Conservation (phyloP, 2,888 invertebrate genomes). For the Rhagophthalmus giganteus region DNA sequence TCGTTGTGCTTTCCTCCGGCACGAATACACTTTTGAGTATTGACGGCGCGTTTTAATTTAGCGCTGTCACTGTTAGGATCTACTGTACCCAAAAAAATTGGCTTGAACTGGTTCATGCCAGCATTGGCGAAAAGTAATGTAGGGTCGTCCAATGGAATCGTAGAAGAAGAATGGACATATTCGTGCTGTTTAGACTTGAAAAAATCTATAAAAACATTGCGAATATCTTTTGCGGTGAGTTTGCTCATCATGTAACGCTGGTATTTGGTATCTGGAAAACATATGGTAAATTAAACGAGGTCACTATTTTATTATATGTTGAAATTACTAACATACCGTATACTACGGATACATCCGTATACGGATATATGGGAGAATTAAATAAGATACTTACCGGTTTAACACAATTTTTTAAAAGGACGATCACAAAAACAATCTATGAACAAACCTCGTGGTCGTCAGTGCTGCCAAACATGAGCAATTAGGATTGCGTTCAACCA, state of each 20-base stretch:
- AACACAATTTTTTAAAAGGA: neutral
- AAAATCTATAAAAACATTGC: slow-evolving; percentile 85
- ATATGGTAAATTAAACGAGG: too few species aligned
- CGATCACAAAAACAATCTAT: too few species aligned
- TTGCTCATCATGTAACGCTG: slow-evolving; percentile 64
- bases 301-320: too few species aligned
- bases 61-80: slow-evolving; percentile 97
- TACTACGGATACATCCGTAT: too few species aligned
- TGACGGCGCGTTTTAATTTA: slow-evolving; percentile 83
- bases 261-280: neutral
- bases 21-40: slow-evolving; percentile 98
- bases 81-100: slow-evolving; percentile 93
- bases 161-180: slow-evolving; percentile 97
- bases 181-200: slow-evolving; percentile 85
- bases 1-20: slow-evolving; percentile 99
- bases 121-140: slow-evolving; percentile 97
- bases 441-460: too few species aligned
- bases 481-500: too few species aligned
- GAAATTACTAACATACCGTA: too few species aligned
- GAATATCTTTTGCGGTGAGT: slow-evolving; percentile 77
- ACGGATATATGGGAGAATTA: too few species aligned
- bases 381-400: neutral
- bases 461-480: too few species aligned
- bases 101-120: slow-evolving; percentile 99
- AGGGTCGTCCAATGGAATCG: slow-evolving; percentile 97